phyloP scores from a whole-genome alignment of 2,888 invertebrate genomes.

The Himalopsyche tibetana region DNA sequence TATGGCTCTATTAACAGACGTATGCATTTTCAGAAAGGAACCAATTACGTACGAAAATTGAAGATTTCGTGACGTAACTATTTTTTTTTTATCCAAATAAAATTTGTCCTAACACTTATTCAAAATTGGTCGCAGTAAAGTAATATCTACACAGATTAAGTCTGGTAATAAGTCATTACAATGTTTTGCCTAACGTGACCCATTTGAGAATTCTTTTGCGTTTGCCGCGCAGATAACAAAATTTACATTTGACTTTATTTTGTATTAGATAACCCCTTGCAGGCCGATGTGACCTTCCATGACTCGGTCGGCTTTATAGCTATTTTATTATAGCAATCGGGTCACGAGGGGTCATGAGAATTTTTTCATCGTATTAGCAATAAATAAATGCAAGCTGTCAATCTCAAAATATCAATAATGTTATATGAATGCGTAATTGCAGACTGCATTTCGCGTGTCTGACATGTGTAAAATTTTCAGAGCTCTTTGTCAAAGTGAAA shows the following conservation, averaged over 20 bases:
- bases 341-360: conserved; percentile 35
- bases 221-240: not conserved
- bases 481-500: too few species aligned
- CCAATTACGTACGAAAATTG: too few species aligned
- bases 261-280: conserved; percentile 28
- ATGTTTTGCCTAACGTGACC: conserved; percentile 3
- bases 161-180: not conserved
- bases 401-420: too few species aligned
- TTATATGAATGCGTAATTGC: too few species aligned
- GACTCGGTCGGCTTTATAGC: not conserved
- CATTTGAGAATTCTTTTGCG: not conserved
- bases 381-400: too few species aligned
- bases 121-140: not conserved
- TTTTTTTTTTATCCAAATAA: too few species aligned
- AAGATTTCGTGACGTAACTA: too few species aligned
- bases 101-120: not conserved
- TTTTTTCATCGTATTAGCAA: not conserved
- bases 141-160: not conserved
- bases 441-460: too few species aligned
- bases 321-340: not conserved
- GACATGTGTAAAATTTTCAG: too few species aligned
- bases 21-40: too few species aligned
- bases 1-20: too few species aligned
- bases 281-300: not conserved
- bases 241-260: not conserved